Conservation (phyloP, 2,797 vertebrate genomes). For the Parambassis ranga region DNA sequence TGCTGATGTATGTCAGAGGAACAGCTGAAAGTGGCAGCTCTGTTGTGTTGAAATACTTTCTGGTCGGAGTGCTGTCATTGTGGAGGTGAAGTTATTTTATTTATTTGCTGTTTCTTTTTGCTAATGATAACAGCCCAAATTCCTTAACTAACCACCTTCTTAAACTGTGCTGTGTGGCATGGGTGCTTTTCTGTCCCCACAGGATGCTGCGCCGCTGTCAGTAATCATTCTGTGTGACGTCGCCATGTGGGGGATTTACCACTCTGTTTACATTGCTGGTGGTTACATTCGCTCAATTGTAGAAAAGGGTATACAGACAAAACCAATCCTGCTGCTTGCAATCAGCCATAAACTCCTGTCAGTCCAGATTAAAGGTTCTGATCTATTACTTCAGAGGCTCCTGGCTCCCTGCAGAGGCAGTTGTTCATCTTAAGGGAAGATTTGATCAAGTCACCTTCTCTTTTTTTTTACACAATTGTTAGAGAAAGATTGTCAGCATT, state of each 20-base stretch:
- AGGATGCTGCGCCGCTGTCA: neutral
- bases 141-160: neutral
- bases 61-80: neutral
- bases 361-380: conserved; percentile 72
- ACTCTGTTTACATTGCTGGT: conserved; percentile 29
- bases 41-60: conserved; percentile 59
- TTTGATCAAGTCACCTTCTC: neutral
- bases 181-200: neutral
- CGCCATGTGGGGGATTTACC: conserved; percentile 35
- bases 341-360: conserved; percentile 61
- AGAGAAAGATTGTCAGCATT: too few species aligned
- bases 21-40: conserved; percentile 59
- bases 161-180: neutral
- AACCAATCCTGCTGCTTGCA: conserved; percentile 66
- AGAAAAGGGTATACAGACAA: conserved; percentile 57
- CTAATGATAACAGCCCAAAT: neutral
- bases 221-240: neutral
- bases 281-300: conserved; percentile 29
- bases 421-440: conserved; percentile 42
- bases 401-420: conserved; percentile 4
- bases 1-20: conserved; percentile 49
- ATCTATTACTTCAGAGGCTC: conserved; percentile 51
- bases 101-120: neutral
- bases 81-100: neutral
- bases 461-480: neutral